Evolutionary conservation across 2,797 vertebrate species (phyloP), one percentile per base, ranked within the genome.

Genomic region (Melanotaenia pygmaea): DNA sequence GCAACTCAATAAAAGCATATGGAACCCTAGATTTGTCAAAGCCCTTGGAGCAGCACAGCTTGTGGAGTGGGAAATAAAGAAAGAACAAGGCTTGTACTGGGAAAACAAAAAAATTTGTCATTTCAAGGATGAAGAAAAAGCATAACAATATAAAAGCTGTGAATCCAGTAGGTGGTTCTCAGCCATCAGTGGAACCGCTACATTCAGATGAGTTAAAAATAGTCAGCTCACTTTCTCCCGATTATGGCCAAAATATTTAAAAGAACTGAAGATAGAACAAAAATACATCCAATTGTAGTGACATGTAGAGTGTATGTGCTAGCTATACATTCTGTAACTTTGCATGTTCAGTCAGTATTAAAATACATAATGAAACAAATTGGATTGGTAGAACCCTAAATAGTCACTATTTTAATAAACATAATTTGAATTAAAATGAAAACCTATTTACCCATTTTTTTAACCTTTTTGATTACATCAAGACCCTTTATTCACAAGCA

Each of bases 1-100:
- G 83, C 70, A 37, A 81, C 83, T 88, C 85, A 90, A 80, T 87
- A 77, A 85, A 90, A 84, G 68, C 76, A 86, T 87, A 80, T 86
- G 84, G 81, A 89, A 81, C 67, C 86, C 72, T 72, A 81, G 86
- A 89, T 89, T 90, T 86, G 81, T 70, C 72, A 72, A 86, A 86
- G 77, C 74, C 79, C 80, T 82, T 1, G 62, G 71, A 89, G 85
- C 71, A 77, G 72, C 63, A 32, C 67, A 76, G 79, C 59, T 80
- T 73, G 77, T 70, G 54, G 14, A 67, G 40, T 12, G 40, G 59
- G 63, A 50, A 62, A 72, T 51, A 24, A 34, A 81, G 62, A 61
- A 62, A 60, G 38, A 66, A 26, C 34, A 45, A 22, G 45, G 32
- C 10, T 28, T 24, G 61, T 26, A 50, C 20, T 38, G 56, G 67